Percentiles rank a stretch among this genome's conserved stretches.
These are phyloP conservation scores for Gryllus longicercus DNA, from an alignment of 2,888 invertebrate genomes.

Conservation along the genomic window DNA sequence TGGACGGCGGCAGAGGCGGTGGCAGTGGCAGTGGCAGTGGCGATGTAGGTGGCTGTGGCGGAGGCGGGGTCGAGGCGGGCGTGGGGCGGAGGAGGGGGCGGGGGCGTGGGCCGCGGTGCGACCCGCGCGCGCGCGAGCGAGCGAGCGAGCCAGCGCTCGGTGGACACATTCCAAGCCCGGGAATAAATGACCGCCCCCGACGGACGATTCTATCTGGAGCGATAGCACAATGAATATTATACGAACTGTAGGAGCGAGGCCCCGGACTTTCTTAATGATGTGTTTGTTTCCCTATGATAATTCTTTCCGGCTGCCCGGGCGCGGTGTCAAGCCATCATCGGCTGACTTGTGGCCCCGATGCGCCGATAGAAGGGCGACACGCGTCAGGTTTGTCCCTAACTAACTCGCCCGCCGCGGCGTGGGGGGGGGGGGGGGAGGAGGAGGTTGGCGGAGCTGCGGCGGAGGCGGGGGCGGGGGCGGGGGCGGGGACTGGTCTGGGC, in stretches of 20 bases:
- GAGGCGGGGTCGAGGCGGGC: too few relatives aligned
- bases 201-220: slow-evolving; percentile 7
- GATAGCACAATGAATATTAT: slow-evolving; percentile 17
- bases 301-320: not conserved
- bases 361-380: not conserved
- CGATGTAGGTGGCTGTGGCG: too few relatives aligned
- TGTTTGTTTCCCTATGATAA: slow-evolving; percentile 17
- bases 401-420: not conserved
- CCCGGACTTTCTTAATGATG: not conserved
- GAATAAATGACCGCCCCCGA: not conserved
- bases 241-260: slow-evolving; percentile 17
- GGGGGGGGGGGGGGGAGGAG: too few relatives aligned
- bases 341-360: slow-evolving; percentile 5
- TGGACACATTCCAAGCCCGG: not conserved
- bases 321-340: slow-evolving; percentile 17
- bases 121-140: not conserved
- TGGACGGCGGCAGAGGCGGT: too few relatives aligned
- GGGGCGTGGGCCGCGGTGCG: too few relatives aligned
- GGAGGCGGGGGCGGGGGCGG: too few relatives aligned
- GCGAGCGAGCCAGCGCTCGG: not conserved
- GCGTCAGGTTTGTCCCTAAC: slow-evolving; percentile 9
- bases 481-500: too few relatives aligned
- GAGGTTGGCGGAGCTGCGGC: too few relatives aligned
- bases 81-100: too few relatives aligned
- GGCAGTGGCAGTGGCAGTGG: too few relatives aligned